Evolutionary conservation across 2,888 invertebrate genomes (phyloP).

Genomic region (Auanema freiburgensis): DNA sequence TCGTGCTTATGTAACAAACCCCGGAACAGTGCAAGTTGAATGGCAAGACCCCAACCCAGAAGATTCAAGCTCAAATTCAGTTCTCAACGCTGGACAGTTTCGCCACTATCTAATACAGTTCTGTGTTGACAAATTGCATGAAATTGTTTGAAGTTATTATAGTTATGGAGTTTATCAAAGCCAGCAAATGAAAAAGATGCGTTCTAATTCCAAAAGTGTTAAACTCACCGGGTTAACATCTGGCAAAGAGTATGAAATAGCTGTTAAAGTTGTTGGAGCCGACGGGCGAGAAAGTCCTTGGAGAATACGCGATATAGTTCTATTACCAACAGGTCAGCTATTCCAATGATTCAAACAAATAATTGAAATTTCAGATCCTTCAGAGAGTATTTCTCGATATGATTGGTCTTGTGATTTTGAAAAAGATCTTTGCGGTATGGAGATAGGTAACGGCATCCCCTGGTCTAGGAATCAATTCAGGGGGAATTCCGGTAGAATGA

Average conservation of each 20-base stretch:
- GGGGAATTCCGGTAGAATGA: no score
- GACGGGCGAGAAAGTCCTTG: slow-evolving; percentile 56
- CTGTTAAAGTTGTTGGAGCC: slow-evolving; percentile 51
- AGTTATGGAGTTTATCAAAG: background rate
- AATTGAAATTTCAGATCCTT: slow-evolving; percentile 12
- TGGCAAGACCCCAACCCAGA: slow-evolving; percentile 59
- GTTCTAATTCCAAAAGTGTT: slow-evolving; percentile 41
- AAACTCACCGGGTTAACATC: slow-evolving; percentile 22
- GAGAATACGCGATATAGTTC: slow-evolving; percentile 51
- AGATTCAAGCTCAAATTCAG: background rate
- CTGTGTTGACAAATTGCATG: background rate
- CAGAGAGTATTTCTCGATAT: slow-evolving; percentile 17
- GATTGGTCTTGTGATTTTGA: slow-evolving; percentile 31
- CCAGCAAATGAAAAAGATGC: slow-evolving; percentile 34
- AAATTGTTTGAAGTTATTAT: background rate
- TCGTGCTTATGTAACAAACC: slow-evolving; percentile 30
- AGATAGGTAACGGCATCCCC: slow-evolving; percentile 7
- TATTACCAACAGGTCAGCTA: slow-evolving; percentile 36
- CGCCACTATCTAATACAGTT: no score
- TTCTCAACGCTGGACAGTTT: no score
- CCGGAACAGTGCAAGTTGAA: slow-evolving; percentile 41
- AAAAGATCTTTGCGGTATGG: slow-evolving; percentile 22
- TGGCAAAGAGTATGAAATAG: slow-evolving; percentile 50
- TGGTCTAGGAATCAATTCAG: background rate
- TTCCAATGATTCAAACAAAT: background rate